These are phyloP conservation scores for Catajapyx aquilonaris DNA, from an alignment of 1,140 invertebrate species.

Conservation along the genomic window DNA sequence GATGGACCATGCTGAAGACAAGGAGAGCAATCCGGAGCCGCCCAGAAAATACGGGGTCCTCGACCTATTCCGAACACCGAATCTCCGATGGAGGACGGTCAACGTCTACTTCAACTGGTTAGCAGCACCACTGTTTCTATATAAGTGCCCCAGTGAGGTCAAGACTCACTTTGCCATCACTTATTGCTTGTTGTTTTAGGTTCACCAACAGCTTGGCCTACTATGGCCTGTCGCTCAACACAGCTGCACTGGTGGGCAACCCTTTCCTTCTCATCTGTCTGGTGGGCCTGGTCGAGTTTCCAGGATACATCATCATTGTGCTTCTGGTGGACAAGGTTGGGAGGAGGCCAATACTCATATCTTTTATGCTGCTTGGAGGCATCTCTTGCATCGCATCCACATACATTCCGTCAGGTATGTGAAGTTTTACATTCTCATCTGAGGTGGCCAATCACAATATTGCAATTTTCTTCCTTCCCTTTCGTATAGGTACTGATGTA, in stretches of 20 bases:
- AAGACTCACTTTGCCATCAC: conserved; percentile 13
- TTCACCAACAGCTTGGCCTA: conserved; percentile 21
- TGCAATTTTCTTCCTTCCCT: too few species aligned
- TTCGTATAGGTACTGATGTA: conserved; percentile 8
- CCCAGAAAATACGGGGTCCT: conserved; percentile 12
- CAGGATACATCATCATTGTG: conserved; percentile 13
- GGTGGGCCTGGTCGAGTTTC: conserved; percentile 15
- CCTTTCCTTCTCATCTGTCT: conserved; percentile 22
- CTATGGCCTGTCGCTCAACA: conserved; percentile 22
- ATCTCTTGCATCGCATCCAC: conserved; percentile 1
- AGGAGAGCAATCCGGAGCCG: neutral
- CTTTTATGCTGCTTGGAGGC: conserved; percentile 11
- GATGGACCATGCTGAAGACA: too few species aligned
- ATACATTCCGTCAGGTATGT: neutral
- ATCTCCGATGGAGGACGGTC: conserved; percentile 16
- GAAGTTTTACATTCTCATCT: too few species aligned
- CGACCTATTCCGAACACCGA: conserved; percentile 16
- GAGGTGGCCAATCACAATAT: too few species aligned
- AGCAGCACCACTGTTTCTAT: too few species aligned
- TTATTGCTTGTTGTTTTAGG: too few species aligned
- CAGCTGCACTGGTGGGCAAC: conserved; percentile 20
- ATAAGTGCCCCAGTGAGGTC: too few species aligned
- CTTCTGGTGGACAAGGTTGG: conserved; percentile 11
- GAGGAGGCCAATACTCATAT: conserved; percentile 6
- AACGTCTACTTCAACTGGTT: conserved; percentile 21